A percentile compares a stretch with the other conserved stretches of the same genome.
Conservation (phyloP, 2,888 invertebrate genomes). For the Bhutanitis thaidina region DNA sequence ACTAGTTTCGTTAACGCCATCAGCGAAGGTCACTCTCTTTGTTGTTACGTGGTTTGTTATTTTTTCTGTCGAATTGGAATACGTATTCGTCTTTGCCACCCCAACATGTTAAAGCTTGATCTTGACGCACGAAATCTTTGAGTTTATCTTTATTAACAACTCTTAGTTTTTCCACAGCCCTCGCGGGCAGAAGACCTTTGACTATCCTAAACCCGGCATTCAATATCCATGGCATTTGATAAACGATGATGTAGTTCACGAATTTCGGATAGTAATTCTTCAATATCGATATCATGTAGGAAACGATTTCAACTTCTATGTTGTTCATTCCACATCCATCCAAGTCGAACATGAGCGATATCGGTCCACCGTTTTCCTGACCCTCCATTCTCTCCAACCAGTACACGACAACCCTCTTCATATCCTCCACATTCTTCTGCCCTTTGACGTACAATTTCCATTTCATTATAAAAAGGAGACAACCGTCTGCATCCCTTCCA, state of each 20-base stretch:
- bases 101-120: slow-evolving; percentile 85
- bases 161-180: slow-evolving; percentile 90
- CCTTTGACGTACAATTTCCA: slow-evolving; percentile 87
- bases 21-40: slow-evolving; percentile 24
- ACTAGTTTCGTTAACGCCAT: slow-evolving; percentile 24
- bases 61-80: slow-evolving; percentile 83
- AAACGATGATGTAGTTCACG: slow-evolving; percentile 90
- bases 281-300: slow-evolving; percentile 88
- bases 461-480: slow-evolving; percentile 85
- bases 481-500: slow-evolving; percentile 79
- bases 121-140: slow-evolving; percentile 84
- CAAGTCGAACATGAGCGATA: slow-evolving; percentile 92
- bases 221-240: slow-evolving; percentile 93
- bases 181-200: slow-evolving; percentile 89
- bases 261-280: slow-evolving; percentile 91
- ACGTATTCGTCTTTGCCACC: slow-evolving; percentile 85
- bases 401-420: slow-evolving; percentile 88
- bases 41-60: slow-evolving; percentile 30
- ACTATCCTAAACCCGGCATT: slow-evolving; percentile 93
- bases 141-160: slow-evolving; percentile 86
- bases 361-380: slow-evolving; percentile 83
- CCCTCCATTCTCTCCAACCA: slow-evolving; percentile 88
- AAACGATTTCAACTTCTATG: slow-evolving; percentile 91
- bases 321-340: slow-evolving; percentile 88
- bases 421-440: slow-evolving; percentile 81